A percentile compares a stretch with the other conserved stretches of the same genome.
Evolutionary conservation across 2,113 vertebrate genomes (phyloP).

Genomic region (Peromyscus maniculatus): DNA sequence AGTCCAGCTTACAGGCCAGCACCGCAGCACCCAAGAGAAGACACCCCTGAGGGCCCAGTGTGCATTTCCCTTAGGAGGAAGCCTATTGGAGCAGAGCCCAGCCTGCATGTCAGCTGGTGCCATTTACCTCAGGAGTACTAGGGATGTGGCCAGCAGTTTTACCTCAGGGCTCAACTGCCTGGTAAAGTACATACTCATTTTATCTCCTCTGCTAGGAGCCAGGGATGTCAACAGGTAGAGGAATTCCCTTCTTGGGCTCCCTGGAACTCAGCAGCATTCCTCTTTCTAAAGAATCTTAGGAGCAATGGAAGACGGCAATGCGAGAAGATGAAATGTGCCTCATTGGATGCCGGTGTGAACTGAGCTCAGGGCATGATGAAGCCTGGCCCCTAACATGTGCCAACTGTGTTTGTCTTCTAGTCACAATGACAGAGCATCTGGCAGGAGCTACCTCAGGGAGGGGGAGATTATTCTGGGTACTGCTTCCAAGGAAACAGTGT

Average conservation of each 20-base stretch:
- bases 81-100: background rate
- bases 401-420: background rate
- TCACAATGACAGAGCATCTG: background rate
- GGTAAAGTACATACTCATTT: rapidly evolving
- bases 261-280: background rate
- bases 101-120: background rate
- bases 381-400: background rate
- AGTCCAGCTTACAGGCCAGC: background rate
- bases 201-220: background rate
- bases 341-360: too few species aligned
- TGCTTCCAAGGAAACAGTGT: background rate
- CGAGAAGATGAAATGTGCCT: background rate
- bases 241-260: background rate
- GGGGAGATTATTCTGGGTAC: background rate
- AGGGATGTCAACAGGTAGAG: rapidly evolving
- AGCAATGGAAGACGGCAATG: too few species aligned
- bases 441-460: too few species aligned
- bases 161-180: rapidly evolving
- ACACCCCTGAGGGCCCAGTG: background rate
- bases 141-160: rapidly evolving
- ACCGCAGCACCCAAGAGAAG: too few species aligned
- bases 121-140: too few species aligned
- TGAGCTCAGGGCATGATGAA: too few species aligned
- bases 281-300: background rate
- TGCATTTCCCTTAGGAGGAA: background rate